Evolutionary conservation across 2,113 vertebrate genomes (phyloP), one percentile per base, ranked within the genome.

Genomic region (Xiphophorus couchianus): DNA sequence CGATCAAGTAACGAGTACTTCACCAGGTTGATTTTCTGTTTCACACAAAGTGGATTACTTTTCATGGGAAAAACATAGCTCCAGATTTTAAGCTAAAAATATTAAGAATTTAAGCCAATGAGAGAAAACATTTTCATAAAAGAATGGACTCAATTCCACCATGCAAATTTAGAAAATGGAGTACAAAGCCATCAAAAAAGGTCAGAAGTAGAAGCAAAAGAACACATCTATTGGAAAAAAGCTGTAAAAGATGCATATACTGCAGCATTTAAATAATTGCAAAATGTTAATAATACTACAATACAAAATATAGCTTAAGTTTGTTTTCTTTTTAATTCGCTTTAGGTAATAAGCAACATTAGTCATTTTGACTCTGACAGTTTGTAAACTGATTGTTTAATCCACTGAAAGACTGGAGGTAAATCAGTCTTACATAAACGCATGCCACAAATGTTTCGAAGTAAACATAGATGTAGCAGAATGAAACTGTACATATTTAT

Each of bases 321-420:
- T 48, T 48, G 14, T 17, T 48, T 48, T 48, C 44, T 19, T 48
- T 48, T 19, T 48, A 0, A 19, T 48, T 15, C n/a, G 19, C 25
- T n/a, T 58, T n/a, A 58, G 5, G 51, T 17, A n/a, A 58, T 8
- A 22, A 58, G 1, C 22, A 25, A n/a, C 8, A 7, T 58, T 25
- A 74, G 78, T 79, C 48, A 73, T 73, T 67, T 71, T 65, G 28
- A 67, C 33, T 76, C 76, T 30, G 12, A n/a, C 51, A 66, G 68
- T 3, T 62, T 64, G 7, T 17, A 61, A 48, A 69, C 75, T 48
- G 66, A 81, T 81, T 76, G 8, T 77, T 70, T 62, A 69, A 65
- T 44, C 33, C 62, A 31, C 13, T 19, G 6, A 67, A 30, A 42
- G 31, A 61, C 30, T 15, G 51, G 70, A 73, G 48, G 28, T 33